Evolutionary conservation across 2,888 invertebrate species (phyloP).

Genomic region (Itoplectis maculator): DNA sequence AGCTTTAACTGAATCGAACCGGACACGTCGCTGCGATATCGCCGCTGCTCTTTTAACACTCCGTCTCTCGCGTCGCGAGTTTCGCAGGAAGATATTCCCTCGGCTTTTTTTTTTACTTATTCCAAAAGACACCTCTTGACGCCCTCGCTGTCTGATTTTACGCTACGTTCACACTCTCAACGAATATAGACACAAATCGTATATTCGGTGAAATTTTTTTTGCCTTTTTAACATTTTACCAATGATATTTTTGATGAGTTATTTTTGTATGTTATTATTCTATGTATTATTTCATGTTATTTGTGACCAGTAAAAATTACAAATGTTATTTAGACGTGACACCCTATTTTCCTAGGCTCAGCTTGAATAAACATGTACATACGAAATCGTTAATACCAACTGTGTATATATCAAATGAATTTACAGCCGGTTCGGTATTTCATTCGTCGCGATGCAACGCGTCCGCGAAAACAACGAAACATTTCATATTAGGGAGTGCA

Average conservation of each 20-base stretch:
- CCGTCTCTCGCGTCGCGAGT: neutral
- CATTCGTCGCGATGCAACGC: neutral
- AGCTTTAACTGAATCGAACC: slow-evolving; percentile 27
- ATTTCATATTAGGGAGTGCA: slow-evolving; percentile 41
- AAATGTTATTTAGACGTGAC: too few species aligned
- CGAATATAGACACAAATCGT: too few species aligned
- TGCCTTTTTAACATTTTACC: too few species aligned
- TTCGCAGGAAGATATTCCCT: slow-evolving; percentile 20
- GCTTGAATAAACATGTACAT: neutral
- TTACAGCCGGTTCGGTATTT: neutral
- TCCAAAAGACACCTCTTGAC: slow-evolving; percentile 32
- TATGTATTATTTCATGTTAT: too few species aligned
- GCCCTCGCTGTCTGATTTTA: neutral
- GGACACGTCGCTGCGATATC: slow-evolving; percentile 8
- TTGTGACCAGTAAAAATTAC: too few species aligned
- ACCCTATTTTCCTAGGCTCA: too few species aligned
- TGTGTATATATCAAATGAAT: neutral
- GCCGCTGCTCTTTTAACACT: slow-evolving; percentile 4
- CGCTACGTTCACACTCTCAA: neutral
- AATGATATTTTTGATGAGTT: too few species aligned
- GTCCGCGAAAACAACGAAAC: slow-evolving; percentile 36
- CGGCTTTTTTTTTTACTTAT: slow-evolving; percentile 24
- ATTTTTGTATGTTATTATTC: too few species aligned
- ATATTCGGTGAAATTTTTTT: too few species aligned
- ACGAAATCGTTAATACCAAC: neutral